Base-by-base conservation (phyloP, 2,888 invertebrate genomes). In the Bimastos eiseni region DNA sequence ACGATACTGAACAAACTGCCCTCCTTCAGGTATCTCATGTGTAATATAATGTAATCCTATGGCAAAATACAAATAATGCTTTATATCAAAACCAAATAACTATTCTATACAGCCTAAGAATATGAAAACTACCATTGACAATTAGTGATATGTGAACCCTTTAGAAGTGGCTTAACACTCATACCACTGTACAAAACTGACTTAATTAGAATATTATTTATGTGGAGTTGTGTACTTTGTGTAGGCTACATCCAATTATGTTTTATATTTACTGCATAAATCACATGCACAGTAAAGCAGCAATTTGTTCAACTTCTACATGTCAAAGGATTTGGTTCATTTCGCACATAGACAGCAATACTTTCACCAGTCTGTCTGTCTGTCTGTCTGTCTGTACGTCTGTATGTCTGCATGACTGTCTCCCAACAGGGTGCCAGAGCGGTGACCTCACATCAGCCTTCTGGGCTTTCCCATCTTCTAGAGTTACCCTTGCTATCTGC, bases 251-350 rank as follows among this genome's bases (percentile, higher is more conserved):
- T 55, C 30, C 30, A 1, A n/a, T 11, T n/a, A n/a, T n/a, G 70
- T 3, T 70, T 70, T 4, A 30, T n/a, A 49, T 49, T 49, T 49
- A 24, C 49, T 21, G 21, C 19, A 3, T 49, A 49, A 49, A 49
- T 70, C n/a, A n/a, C 70, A 70, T 70, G 70, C 70, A 70, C 70
- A 70, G n/a, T 70, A n/a, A n/a, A n/a, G n/a, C 70, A 70, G 70
- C 6, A 70, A n/a, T 70, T 70, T 70, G 70, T n/a, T 70, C 70
- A 70, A 70, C 70, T 70, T 70, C 70, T n/a, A 70, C 70, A 49
- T n/a, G 70, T 70, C 70, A 70, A n/a, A 70, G 70, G 70, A 70
- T n/a, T 70, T 70, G n/a, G 70, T 70, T 70, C 70, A 70, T 70
- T n/a, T 70, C 6, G 8, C 30, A n/a, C n/a, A 70, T 70, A 70